Evolutionary conservation across 2,888 invertebrate species (phyloP).

Genomic region (Pseudolycoriella hygida): DNA sequence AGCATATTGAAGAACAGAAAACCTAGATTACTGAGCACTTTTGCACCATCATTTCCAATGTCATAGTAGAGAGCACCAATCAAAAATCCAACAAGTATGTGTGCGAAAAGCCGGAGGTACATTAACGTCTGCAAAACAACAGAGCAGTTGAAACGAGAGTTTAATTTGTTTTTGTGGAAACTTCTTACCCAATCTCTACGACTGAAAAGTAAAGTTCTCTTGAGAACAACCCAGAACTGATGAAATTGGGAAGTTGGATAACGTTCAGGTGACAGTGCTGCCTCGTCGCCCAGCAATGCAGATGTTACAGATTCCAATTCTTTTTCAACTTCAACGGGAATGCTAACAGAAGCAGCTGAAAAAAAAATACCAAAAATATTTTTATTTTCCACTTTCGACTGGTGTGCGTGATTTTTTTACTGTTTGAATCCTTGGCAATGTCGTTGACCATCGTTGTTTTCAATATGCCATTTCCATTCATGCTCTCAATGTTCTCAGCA

Average conservation of each 20-base stretch:
- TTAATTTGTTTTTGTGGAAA: no score
- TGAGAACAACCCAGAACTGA: conserved; percentile 79
- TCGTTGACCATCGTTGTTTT: conserved; percentile 43
- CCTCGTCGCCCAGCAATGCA: conserved; percentile 44
- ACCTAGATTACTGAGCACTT: conserved; percentile 89
- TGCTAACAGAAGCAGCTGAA: conserved; percentile 31
- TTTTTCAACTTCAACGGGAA: conserved; percentile 45
- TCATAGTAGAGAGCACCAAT: conserved; percentile 92
- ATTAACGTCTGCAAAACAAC: conserved; percentile 64
- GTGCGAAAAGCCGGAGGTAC: conserved; percentile 85
- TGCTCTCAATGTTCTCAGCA: conserved; percentile 14
- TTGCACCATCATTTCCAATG: conserved; percentile 89
- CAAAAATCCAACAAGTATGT: conserved; percentile 79
- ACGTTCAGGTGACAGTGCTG: conserved; percentile 44
- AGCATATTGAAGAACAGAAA: conserved; percentile 97
- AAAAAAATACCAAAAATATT: no score
- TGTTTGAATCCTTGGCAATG: conserved; percentile 37
- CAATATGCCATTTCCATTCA: conserved; percentile 23
- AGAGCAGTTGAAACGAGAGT: no score
- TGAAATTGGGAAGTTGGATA: conserved; percentile 69
- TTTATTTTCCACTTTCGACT: neutral
- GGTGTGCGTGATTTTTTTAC: conserved; percentile 18
- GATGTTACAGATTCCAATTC: conserved; percentile 45
- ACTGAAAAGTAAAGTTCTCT: conserved; percentile 68
- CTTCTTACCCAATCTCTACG: conserved; percentile 67